These are phyloP conservation scores for Hippasteria phrygiana DNA, from an alignment of 53 echinoderm and acorn worm genomes.

Conservation along the genomic window DNA sequence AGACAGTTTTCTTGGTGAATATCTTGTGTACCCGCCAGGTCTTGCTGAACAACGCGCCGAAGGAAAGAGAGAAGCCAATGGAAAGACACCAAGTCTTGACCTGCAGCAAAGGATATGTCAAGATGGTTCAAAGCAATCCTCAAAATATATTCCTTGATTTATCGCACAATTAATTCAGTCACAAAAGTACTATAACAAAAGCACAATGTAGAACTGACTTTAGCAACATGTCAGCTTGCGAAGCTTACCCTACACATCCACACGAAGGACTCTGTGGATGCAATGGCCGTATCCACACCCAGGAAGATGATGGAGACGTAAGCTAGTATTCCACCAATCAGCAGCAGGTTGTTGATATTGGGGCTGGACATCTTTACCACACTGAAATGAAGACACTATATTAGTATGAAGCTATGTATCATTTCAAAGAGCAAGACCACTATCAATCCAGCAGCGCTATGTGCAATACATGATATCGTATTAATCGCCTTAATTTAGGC, in stretches of 20 bases:
- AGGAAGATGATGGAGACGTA: constrained; percentile 86
- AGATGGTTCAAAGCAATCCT: no score
- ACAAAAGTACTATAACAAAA: no score
- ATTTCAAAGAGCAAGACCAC: no score
- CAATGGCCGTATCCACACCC: constrained; percentile 72
- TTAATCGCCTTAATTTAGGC: no score
- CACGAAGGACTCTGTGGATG: constrained; percentile 44
- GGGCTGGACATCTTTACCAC: constrained; percentile 98
- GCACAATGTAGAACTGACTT: no score
- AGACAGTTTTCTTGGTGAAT: constrained; percentile 81
- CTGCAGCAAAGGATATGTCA: no score
- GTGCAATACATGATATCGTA: no score
- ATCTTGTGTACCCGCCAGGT: constrained; percentile 87
- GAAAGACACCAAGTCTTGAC: constrained; percentile 40
- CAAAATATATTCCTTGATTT: no score
- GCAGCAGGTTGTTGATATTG: constrained; percentile 91
- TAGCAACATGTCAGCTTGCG: background rate
- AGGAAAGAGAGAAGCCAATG: constrained; percentile 72
- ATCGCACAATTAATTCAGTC: no score
- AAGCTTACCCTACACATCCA: constrained; percentile 81
- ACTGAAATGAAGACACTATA: constrained; percentile 38
- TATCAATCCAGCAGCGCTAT: no score
- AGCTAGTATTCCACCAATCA: constrained; percentile 82
- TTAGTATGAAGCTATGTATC: no score
- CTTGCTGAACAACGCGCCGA: constrained; percentile 88